Base-by-base conservation (phyloP, 2,113 vertebrate species). In the Syngnathus floridae region DNA sequence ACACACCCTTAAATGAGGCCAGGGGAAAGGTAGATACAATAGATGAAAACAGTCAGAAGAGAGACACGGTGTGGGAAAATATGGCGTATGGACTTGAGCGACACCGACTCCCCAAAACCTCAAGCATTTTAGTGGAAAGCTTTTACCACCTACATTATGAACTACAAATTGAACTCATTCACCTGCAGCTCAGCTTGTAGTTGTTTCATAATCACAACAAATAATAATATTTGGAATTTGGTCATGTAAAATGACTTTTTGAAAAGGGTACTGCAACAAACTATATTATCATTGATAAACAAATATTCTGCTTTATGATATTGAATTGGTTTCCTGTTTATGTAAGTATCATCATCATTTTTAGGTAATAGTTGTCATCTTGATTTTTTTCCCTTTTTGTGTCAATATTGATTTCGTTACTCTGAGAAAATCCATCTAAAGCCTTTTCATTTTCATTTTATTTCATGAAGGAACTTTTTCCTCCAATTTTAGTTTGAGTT, bases 11-110 rank as follows among this genome's bases (percentile, higher is more conserved):
- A 74, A 75, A 74, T 75, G 68, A 82, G 74, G 58, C 79, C 76
- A 80, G 58, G 81, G 86, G 86, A 86, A 88, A 90, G 85, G 85
- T 82, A 84, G 81, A 83, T 78, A 83, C 70, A 74, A 82, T 67
- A 62, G 72, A 74, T 37, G 71, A 75, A 79, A 77, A 72, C 36
- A 71, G 66, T 66, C 66, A 73, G 66, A 62, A 58, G 65, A 61
- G 64, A 59, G 58, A 75, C 71, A 67, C 66, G 13, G 54, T 26
- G 62, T 59, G 63, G 49, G 56, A 46, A 74, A 79, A 81, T 64
- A 73, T 80, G 87, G 72, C 79, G 69, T 80, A 57, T 75, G 69
- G 69, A 57, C 77, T 75, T 75, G 72, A 12, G 72, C 81, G 71
- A 62, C 59, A 10, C 48, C 49, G 73, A 48, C 35, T 26, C 62